These are phyloP conservation scores for Acleris holmiana DNA, from an alignment of 2,888 invertebrate species.

Conservation along the genomic window DNA sequence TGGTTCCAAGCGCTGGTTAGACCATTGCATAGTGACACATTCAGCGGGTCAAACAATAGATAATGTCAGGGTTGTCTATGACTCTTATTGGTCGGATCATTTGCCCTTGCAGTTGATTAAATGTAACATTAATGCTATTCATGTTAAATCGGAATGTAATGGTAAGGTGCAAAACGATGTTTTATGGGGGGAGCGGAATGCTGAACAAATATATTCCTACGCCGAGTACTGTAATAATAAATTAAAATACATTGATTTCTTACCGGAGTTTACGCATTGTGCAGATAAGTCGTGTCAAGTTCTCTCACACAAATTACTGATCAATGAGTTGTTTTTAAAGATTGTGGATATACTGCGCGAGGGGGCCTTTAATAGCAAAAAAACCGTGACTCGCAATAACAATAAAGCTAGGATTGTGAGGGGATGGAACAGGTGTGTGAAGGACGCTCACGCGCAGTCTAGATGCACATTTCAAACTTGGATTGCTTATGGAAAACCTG, in stretches of 20 bases:
- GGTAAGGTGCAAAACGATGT: background rate
- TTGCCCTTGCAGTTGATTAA: no score
- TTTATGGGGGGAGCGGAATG: background rate
- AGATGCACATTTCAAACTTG: background rate
- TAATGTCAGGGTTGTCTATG: no score
- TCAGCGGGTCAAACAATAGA: no score
- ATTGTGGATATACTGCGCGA: background rate
- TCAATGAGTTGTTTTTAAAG: background rate
- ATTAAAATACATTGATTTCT: constrained; percentile 2
- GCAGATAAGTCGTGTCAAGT: background rate
- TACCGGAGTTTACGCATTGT: constrained; percentile 3
- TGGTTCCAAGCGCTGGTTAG: no score
- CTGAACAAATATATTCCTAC: background rate
- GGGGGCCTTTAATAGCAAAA: background rate
- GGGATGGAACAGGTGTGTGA: background rate
- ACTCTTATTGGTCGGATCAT: no score
- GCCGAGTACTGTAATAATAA: constrained; percentile 1
- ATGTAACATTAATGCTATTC: no score
- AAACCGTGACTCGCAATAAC: background rate
- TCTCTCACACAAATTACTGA: background rate
- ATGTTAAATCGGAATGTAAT: no score
- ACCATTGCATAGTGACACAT: no score
- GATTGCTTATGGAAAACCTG: background rate
- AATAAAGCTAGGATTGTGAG: background rate
- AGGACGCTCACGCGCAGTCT: background rate